Conservation (phyloP, 2,888 invertebrate species). For the Deilephila elpenor region DNA sequence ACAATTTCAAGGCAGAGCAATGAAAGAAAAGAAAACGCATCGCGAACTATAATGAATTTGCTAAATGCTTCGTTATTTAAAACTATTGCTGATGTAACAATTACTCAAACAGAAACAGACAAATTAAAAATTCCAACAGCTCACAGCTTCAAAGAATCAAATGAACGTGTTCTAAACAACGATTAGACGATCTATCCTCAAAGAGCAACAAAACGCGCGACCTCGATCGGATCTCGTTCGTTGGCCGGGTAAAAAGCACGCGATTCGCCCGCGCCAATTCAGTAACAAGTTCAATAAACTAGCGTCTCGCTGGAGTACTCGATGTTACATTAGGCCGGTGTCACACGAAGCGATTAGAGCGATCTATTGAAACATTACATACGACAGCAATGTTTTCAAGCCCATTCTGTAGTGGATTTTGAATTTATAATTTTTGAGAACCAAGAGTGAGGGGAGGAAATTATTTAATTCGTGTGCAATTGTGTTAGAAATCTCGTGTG, state of each 20-base stretch:
- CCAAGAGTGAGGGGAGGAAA: no score
- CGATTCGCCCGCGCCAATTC: constrained; percentile 5
- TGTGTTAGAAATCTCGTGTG: no score
- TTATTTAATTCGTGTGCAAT: no score
- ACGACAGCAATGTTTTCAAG: not conserved
- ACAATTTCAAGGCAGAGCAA: no score
- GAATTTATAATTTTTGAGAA: no score
- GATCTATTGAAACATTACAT: not conserved
- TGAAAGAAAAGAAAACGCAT: no score
- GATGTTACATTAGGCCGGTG: constrained; percentile 7
- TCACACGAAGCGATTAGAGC: not conserved
- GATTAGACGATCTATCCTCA: not conserved
- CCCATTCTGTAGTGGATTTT: no score
- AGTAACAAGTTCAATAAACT: constrained; percentile 20
- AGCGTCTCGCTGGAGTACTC: constrained; percentile 2
- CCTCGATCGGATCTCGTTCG: constrained; percentile 1
- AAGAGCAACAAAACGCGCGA: not conserved
- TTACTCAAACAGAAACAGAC: no score
- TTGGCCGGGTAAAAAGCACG: constrained; percentile 10
- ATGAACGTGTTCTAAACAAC: constrained; percentile 5
- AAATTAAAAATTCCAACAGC: no score
- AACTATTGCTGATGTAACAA: no score
- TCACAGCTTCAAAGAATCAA: not conserved
- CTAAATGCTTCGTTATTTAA: no score
- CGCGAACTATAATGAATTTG: no score